These are phyloP conservation scores for Drosophila rhopaloa DNA, from an alignment of 1,140 invertebrate species.

Conservation along the genomic window DNA sequence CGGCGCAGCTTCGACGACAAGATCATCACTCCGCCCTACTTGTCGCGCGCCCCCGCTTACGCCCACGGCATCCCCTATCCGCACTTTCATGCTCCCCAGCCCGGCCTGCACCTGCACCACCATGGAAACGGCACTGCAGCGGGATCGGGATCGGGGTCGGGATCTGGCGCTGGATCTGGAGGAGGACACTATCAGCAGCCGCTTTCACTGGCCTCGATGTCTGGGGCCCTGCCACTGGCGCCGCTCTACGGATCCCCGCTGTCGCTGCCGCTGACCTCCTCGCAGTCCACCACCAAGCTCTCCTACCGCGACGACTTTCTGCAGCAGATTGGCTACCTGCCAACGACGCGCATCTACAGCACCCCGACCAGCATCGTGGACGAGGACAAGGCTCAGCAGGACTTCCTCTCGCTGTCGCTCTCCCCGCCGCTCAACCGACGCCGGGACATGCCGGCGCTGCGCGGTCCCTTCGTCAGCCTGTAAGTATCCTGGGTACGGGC, in stretches of 20 bases:
- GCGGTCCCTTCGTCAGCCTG: slow-evolving; percentile 85
- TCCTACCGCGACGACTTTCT: slow-evolving; percentile 82
- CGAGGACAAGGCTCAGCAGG: slow-evolving; percentile 83
- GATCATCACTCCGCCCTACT: slow-evolving; percentile 67
- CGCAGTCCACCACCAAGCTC: slow-evolving; percentile 80
- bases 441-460: slow-evolving; percentile 84
- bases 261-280: slow-evolving; percentile 66
- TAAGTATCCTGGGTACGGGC: slow-evolving; percentile 63
- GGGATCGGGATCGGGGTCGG: slow-evolving; percentile 20
- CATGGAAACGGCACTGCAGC: slow-evolving; percentile 32
- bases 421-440: slow-evolving; percentile 85
- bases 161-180: slow-evolving; percentile 8
- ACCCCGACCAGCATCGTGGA: slow-evolving; percentile 81
- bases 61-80: slow-evolving; percentile 66
- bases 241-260: slow-evolving; percentile 57
- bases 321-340: slow-evolving; percentile 84
- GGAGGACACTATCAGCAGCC: slow-evolving; percentile 55
- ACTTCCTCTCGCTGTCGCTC: slow-evolving; percentile 85
- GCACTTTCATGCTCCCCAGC: slow-evolving; percentile 60
- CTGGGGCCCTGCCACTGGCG: slow-evolving; percentile 38
- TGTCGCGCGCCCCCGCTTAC: slow-evolving; percentile 40
- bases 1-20: slow-evolving; percentile 82
- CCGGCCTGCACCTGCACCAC: slow-evolving; percentile 67
- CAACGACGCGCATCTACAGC: slow-evolving; percentile 82
- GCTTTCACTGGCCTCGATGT: slow-evolving; percentile 53